Base-by-base conservation (phyloP, 2,888 invertebrate species). In the Tachystola acroxantha region DNA sequence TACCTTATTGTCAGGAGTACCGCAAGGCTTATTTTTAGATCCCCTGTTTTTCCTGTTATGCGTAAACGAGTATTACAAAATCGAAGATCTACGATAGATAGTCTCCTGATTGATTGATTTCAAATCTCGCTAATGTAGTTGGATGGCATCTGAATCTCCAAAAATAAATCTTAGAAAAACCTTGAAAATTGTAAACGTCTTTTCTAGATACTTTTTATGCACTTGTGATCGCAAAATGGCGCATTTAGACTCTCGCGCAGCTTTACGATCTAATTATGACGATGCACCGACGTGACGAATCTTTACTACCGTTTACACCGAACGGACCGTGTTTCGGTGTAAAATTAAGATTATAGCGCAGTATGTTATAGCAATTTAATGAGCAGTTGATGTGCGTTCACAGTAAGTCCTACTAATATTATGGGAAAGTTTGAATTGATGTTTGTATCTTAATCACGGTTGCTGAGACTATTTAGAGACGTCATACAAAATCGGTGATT, bases 221-320 rank as follows among this genome's bases (percentile, higher is more conserved):
- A 24, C n/a, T n/a, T 24, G 7, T 4, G 24, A 24, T n/a, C 24
- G 2, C 24, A 24, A 24, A 24, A 24, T 24, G 24, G 32, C 33
- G 39, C 29, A 24, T 43, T 37, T 40, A 16, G 32, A 41, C 22
- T 37, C 30, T 24, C 29, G 20, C 29, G 16, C 26, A 34, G 63
- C 64, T 42, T 68, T 61, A 67, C 64, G 60, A 66, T 65, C 65
- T 68, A 70, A 70, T 70, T 70, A 71, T 66, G 70, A 69, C 51
- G 58, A 62, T 66, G 67, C 64, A 65, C 54, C 53, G 53, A 48
- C 52, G 59, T 57, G 62, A 57, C 56, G 55, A 56, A 57, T 60
- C 59, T 56, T 62, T 54, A 60, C 59, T 50, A 46, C 50, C 54
- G 48, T 45, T 51, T 50, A 46, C 50, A 46, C 43, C 28, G 46